Evolutionary conservation across 64 coral and sea anemone species (phyloP).

Genomic region (Stylophora pistillata): DNA sequence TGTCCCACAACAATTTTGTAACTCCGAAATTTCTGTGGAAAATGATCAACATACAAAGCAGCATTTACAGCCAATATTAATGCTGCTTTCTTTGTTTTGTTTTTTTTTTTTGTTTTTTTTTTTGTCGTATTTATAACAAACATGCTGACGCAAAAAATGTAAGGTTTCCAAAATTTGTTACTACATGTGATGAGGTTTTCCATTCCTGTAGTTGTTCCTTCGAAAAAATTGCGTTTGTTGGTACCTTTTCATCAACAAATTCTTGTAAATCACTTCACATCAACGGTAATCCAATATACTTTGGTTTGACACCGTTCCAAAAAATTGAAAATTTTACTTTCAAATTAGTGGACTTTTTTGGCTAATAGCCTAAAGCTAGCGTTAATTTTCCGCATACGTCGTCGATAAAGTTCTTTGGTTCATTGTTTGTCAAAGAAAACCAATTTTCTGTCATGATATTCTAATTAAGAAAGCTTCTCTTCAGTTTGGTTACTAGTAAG

Average conservation of each 20-base stretch:
- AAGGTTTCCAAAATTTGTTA: neutral
- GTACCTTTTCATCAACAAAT: neutral
- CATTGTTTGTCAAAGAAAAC: neutral
- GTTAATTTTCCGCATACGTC: conserved; percentile 26
- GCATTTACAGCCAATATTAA: too few species aligned
- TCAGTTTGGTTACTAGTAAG: neutral
- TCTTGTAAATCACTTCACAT: neutral
- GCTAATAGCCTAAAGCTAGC: neutral
- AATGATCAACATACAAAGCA: too few species aligned
- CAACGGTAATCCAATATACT: neutral
- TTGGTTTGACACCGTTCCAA: neutral
- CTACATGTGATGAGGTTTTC: neutral
- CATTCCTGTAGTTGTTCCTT: neutral
- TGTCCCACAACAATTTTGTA: too few species aligned
- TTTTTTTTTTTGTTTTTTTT: too few species aligned
- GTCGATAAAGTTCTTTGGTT: neutral
- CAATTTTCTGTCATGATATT: neutral
- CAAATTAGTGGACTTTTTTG: neutral
- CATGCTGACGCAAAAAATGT: too few species aligned
- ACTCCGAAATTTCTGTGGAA: too few species aligned
- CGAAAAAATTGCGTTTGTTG: neutral
- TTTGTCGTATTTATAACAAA: too few species aligned
- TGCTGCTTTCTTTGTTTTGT: too few species aligned
- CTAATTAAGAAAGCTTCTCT: neutral
- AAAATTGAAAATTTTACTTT: neutral